Evolutionary conservation across 2,113 vertebrate genomes (phyloP).

Genomic region (Scartelaos histophorus): DNA sequence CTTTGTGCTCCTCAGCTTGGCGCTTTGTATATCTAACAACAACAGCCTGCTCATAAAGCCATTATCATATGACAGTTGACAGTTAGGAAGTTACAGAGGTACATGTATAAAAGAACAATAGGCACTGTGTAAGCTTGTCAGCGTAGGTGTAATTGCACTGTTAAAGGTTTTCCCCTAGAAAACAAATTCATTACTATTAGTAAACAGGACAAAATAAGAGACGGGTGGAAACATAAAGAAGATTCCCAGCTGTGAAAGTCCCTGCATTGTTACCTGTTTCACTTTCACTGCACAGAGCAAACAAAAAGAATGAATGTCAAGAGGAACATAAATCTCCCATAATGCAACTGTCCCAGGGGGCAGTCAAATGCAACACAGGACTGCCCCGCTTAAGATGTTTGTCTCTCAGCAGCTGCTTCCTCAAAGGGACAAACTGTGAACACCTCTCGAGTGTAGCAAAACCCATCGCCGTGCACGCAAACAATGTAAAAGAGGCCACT

Average conservation of each 20-base stretch:
- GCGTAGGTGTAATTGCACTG: constrained; percentile 36
- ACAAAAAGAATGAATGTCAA: constrained; percentile 47
- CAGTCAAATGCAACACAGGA: constrained; percentile 46
- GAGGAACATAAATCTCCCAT: constrained; percentile 63
- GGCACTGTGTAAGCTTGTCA: constrained; percentile 38
- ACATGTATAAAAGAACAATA: constrained; percentile 44
- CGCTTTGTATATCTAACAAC: not conserved
- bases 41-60: constrained; percentile 30
- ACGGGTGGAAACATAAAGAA: constrained; percentile 32
- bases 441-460: constrained; percentile 38
- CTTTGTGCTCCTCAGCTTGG: not conserved
- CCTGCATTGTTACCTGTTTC: constrained; percentile 31
- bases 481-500: not conserved
- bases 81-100: constrained; percentile 26
- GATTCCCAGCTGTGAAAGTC: constrained; percentile 20
- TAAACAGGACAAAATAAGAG: constrained; percentile 38
- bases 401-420: constrained; percentile 68
- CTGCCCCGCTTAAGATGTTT: constrained; percentile 45
- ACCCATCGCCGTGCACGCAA: constrained; percentile 13
- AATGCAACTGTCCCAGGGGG: constrained; percentile 60
- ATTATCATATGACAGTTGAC: constrained; percentile 15
- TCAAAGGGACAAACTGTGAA: constrained; percentile 59
- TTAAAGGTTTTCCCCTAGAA: constrained; percentile 32
- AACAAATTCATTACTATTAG: constrained; percentile 37
- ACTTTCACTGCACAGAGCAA: constrained; percentile 47